Evolutionary conservation across 2,888 invertebrate species (phyloP), one percentile per base, ranked within the genome.

Genomic region (Bhutanitis thaidina): DNA sequence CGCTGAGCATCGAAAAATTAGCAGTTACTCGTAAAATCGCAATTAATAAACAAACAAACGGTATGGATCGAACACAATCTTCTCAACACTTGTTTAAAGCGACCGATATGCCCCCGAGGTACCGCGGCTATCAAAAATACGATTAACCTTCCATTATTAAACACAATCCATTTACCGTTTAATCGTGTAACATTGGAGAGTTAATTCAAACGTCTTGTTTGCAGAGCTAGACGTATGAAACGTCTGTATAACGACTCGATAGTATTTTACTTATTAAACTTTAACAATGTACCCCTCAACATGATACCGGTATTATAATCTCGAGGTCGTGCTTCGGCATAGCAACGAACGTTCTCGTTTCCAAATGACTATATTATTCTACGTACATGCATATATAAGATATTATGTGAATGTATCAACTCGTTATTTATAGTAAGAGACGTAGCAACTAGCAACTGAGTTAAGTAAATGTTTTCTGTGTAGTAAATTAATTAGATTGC

Each of bases 251-350:
- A 35, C 32, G 43, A 41, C 12, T n/a, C 20, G 43, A 37, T 30
- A 37, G 10, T 49, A 15, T 49, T 49, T 43, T 43, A 43, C 32
- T 38, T 44, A 44, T 35, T 43, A 40, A 35, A 45, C 35, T 45
- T 52, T 52, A 36, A 20, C 37, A 47, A 43, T 27, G 34, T 37
- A 47, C 46, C 39, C 51, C 40, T 36, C 40, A 36, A 43, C 38
- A 47, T 43, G 46, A 47, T 47, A 47, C 52, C 46, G 46, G 46
- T 46, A 43, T 41, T 48, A 48, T 46, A 47, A 52, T 43, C 43
- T 38, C 52, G 52, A 52, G 52, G 52, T 52, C 51, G 13, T 3
- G 32, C 10, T 25, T 25, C 43, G 43, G 37, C 46, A 38, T 52
- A 47, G 52, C 47, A 43, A 52, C 52, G 45, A 35, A 41, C 39